Conservation (phyloP, 2,113 vertebrate species). For the Murina feae region DNA sequence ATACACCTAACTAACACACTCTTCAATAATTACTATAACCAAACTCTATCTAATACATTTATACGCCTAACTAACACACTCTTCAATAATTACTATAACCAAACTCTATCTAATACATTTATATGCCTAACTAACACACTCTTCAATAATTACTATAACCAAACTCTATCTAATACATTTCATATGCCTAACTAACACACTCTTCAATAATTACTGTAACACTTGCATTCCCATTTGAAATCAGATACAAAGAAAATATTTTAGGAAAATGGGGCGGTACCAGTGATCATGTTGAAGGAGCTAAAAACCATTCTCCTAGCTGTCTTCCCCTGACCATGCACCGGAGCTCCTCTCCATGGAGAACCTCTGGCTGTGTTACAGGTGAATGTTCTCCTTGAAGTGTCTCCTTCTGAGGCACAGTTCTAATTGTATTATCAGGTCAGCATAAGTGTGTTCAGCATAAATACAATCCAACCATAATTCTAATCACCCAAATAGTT, state of each 20-base stretch:
- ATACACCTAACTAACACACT: too few species aligned
- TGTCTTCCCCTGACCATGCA: not conserved
- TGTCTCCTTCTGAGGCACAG: not conserved
- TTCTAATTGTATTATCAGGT: not conserved
- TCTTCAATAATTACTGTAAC: too few species aligned
- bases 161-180: too few species aligned
- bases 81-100: too few species aligned
- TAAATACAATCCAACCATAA: not conserved
- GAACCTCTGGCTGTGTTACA: not conserved
- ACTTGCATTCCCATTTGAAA: constrained; percentile 46
- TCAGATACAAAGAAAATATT: constrained; percentile 14
- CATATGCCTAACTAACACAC: too few species aligned
- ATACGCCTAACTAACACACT: too few species aligned
- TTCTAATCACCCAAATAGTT: not conserved
- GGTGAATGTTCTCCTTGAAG: not conserved
- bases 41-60: too few species aligned
- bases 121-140: too few species aligned
- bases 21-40: too few species aligned
- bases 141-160: too few species aligned
- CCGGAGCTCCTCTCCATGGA: not conserved
- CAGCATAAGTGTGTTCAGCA: not conserved
- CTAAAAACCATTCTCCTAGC: not conserved
- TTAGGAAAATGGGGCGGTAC: not conserved
- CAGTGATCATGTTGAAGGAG: not conserved
- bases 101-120: too few species aligned